Evolutionary conservation across 2,888 invertebrate genomes (phyloP).

Genomic region (Lacanobia oleracea): DNA sequence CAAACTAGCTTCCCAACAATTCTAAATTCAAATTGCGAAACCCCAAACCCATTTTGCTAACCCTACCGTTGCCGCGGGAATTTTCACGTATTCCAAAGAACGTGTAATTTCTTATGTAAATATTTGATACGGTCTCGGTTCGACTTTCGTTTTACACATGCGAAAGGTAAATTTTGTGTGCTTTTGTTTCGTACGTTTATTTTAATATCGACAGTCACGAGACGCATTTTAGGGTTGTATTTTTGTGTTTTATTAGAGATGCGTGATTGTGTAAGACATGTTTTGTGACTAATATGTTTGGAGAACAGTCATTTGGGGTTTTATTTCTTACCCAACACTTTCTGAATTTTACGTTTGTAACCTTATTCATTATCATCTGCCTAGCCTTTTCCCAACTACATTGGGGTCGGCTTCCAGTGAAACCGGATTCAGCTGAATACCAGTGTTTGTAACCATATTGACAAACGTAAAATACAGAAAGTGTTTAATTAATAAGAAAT

Average conservation of each 20-base stretch:
- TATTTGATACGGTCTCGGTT: conserved; percentile 65
- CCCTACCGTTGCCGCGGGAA: conserved; percentile 41
- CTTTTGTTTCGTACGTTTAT: conserved; percentile 48
- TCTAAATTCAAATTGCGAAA: conserved; percentile 56
- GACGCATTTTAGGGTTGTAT: conserved; percentile 35
- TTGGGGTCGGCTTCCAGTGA: no score
- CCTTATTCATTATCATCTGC: no score
- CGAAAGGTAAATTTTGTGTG: conserved; percentile 45
- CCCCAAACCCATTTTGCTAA: conserved; percentile 47
- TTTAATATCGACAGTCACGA: conserved; percentile 45
- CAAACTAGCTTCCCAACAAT: conserved; percentile 41
- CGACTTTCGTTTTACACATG: conserved; percentile 52
- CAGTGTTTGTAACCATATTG: no score
- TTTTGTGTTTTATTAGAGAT: conserved; percentile 1
- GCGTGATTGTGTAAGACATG: conserved; percentile 3
- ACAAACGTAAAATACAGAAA: neutral
- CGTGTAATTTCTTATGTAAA: conserved; percentile 73
- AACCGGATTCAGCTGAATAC: no score
- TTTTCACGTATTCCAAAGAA: conserved; percentile 58
- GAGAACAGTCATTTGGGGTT: no score
- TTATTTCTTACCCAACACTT: neutral
- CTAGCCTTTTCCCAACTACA: no score
- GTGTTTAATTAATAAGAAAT: no score
- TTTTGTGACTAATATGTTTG: neutral
- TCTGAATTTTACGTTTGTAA: no score